Base-by-base conservation (phyloP, 2,113 vertebrate genomes). In the Sceloporus tristichus region DNA sequence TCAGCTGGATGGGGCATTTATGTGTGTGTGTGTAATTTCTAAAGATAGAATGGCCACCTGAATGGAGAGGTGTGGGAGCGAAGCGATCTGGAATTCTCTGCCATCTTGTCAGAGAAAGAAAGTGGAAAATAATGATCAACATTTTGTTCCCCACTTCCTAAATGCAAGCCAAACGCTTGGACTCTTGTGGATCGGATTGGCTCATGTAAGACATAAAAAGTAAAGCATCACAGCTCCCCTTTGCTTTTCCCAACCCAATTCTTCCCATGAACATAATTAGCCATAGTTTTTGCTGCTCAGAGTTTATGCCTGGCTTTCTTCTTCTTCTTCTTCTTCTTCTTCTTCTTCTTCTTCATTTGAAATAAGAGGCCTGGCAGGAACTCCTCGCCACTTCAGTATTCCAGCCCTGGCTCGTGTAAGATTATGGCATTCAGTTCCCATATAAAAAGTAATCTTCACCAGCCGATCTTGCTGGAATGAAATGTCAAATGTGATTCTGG, bases 351-450 rank as follows among this genome's bases (percentile, higher is more conserved):
- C n/a, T 71, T 40, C 54, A 54, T 74, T 54, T 56, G 40, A 65
- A 81, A 81, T 78, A 0, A 62, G 65, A 89, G 82, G 79, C 94
- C 90, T 90, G 91, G 77, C 18, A 29, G 1, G 86, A 81, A 92
- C 84, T 42, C 89, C 86, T 25, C 79, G 84, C 91, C 80, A 85
- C 81, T 87, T 90, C 70, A 2, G 91, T 91, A 88, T 93, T 95
- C 94, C 91, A 59, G 11, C 73, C 77, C 71, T 48, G 10, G 80
- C 91, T 91, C 14, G 14, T 92, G 95, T 76, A 38, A 94, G 79
- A 74, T 93, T 95, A 96, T 96, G 96, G 96, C 96, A 94, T 95
- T 97, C 95, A 94, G 95, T 96, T 97, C 94, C 96, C 95, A 94
- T 91, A 94, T 93, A 94, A 88, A 90, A 93, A 71, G 91, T 91